Base-by-base conservation (phyloP, 1,140 invertebrate genomes). In the Diploscapter pachys region DNA sequence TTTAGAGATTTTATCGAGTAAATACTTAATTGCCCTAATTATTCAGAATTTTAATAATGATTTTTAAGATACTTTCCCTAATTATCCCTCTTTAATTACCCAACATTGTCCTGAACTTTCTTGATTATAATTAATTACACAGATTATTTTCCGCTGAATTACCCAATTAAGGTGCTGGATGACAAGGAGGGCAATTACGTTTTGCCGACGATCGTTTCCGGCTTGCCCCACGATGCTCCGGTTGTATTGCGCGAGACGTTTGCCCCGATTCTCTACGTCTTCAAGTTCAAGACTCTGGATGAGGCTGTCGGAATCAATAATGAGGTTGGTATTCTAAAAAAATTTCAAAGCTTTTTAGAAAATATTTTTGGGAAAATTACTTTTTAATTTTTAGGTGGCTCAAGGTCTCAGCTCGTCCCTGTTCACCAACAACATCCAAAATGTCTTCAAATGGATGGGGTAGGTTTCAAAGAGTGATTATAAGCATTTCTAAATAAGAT, bases 331-430 rank as follows among this genome's bases (percentile, higher is more conserved):
- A 31, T 31, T 31, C 31, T 31, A 31, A 31, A 1, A 31, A 31
- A 31, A 31, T 31, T 31, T 31, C 31, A 31, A 31, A 31, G 1
- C 31, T 31, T 31, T 0, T 31, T 31, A 31, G 31, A 31, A 31
- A 31, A 31, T 31, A 31, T 31, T 31, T 31, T 31, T 31, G 31
- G 31, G 0, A 31, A 31, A 11, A 11, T 59, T 1, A 68, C 31
- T 31, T 68, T 68, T 54, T 51, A 48, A 1, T 65, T 48, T 65
- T 8, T 54, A 68, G 66, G 66, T 98, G 0, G 91, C 93, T 53
- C 96, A 99, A 89, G 96, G 96, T 48, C 88, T 99, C 0, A 96
- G 95, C 0, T 96, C 94, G 49, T 94, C 93, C 83, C 86, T 99
- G 0, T 99, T 99, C 86, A 98, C 95, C 2, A 91, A 92, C 86